These are phyloP conservation scores for Aegotheles bennettii DNA, from an alignment of 2,113 vertebrate genomes.

Conservation along the genomic window DNA sequence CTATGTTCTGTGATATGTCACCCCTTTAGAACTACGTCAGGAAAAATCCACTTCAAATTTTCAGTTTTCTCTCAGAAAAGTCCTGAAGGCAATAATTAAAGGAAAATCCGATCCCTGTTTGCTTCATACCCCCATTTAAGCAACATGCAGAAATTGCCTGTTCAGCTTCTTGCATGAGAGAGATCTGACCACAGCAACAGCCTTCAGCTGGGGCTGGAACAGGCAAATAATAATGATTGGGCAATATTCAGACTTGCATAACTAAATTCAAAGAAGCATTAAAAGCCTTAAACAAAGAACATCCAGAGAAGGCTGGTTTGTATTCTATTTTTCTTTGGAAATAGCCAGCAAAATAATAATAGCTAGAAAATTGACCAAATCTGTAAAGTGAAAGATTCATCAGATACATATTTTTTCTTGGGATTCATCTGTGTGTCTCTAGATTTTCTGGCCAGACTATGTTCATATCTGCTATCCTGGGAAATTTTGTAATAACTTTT, in stretches of 20 bases:
- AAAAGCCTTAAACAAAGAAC: neutral
- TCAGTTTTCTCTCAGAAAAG: neutral
- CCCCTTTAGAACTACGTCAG: neutral
- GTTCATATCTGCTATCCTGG: neutral
- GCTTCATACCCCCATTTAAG: neutral
- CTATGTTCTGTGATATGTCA: neutral
- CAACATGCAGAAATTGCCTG: neutral
- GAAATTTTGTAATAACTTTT: slow-evolving; percentile 17
- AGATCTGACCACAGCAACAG: neutral
- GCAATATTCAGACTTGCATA: neutral
- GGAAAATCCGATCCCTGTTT: neutral
- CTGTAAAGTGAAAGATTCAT: neutral
- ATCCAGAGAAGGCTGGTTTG: neutral
- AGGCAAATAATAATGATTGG: neutral
- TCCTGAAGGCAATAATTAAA: neutral
- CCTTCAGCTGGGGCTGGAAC: neutral
- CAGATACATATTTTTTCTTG: neutral
- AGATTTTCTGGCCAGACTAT: slow-evolving; percentile 22
- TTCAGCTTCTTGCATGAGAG: neutral
- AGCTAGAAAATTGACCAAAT: neutral
- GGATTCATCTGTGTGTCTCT: neutral
- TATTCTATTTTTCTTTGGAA: neutral
- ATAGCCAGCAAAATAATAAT: neutral
- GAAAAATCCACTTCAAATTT: neutral
- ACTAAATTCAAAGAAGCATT: neutral